phyloP scores from a whole-genome alignment of 2,888 invertebrate genomes.

The Tenodera sinensis region DNA sequence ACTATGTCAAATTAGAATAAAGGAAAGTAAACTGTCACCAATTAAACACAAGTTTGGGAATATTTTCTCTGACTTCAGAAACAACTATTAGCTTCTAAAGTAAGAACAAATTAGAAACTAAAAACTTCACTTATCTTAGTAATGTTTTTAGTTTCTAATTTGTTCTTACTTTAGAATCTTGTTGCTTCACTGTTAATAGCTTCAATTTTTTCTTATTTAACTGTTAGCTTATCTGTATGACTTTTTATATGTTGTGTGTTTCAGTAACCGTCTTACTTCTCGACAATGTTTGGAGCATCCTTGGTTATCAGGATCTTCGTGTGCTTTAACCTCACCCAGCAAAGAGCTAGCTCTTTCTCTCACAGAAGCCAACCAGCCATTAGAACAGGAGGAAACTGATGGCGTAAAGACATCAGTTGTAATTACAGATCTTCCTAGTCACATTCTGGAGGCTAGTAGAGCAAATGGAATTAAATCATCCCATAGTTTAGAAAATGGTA shows the following conservation, averaged over 20 bases:
- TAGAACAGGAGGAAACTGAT: background rate
- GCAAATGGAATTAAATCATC: background rate
- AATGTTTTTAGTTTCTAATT: too few relatives aligned
- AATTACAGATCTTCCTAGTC: background rate
- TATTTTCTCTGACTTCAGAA: background rate
- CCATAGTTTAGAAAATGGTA: background rate
- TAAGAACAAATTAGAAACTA: too few relatives aligned
- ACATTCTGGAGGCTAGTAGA: background rate
- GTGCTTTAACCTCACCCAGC: background rate
- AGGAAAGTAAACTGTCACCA: background rate
- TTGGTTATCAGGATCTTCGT: conserved; percentile 62
- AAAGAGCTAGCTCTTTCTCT: background rate
- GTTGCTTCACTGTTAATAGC: too few relatives aligned
- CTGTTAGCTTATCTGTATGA: background rate
- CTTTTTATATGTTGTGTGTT: conserved; percentile 39
- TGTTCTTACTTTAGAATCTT: too few relatives aligned
- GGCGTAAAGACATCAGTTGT: background rate
- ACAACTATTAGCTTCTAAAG: too few relatives aligned
- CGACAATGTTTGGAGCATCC: conserved; percentile 85
- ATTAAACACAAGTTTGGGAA: background rate
- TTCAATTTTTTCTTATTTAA: too few relatives aligned
- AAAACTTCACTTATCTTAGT: too few relatives aligned
- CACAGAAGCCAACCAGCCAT: background rate
- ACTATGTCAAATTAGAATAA: too few relatives aligned
- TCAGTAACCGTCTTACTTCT: conserved; percentile 85